Base-by-base conservation (phyloP, 2,113 vertebrate genomes). In the Burhinus bistriatus region DNA sequence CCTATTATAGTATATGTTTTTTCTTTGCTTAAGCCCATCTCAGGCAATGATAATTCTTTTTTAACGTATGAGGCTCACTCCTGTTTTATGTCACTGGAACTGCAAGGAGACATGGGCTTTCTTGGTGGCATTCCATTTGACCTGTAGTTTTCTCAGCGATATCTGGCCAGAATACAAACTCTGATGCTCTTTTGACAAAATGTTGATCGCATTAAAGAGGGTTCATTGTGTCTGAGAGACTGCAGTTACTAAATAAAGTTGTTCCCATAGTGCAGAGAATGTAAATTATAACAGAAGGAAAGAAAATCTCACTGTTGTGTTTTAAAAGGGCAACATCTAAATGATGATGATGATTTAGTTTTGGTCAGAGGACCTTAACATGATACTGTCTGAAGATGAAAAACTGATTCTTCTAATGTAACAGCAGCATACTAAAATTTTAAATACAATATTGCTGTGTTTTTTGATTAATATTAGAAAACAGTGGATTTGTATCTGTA, bases 191-290 rank as follows among this genome's bases (percentile, higher is more conserved):
- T 71, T 71, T 84, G 86, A 77, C 49, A 86, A 76, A 85, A 75
- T 27, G 6, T 9, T 88, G 51, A 80, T 83, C 57, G 27, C 40
- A 59, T 78, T 96, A 80, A 86, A 86, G 58, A 64, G 72, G n/a
- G 15, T 78, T 94, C 47, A 21, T 69, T 72, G 38, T 44, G 29
- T 61, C 73, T 83, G 79, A 93, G 90, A 68, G 71, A 87, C 69
- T 84, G 73, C 59, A 91, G 54, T 79, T 84, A 80, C 51, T 34
- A 94, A 57, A n/a, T 49, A 25, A 72, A 75, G 18, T 36, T 73
- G 22, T 89, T 96, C 45, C 65, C 42, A 52, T 54, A 70, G 77
- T 49, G 61, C 40, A 88, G 89, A 75, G 78, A 86, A 78, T 40
- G 36, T 16, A 52, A 79, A 81, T 38, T 81, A 36, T 81, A 75